A percentile compares a stretch with the other conserved stretches of the same genome.
Evolutionary conservation across 1,140 invertebrate species (phyloP).

Genomic region (Luehdorfia chinensis): DNA sequence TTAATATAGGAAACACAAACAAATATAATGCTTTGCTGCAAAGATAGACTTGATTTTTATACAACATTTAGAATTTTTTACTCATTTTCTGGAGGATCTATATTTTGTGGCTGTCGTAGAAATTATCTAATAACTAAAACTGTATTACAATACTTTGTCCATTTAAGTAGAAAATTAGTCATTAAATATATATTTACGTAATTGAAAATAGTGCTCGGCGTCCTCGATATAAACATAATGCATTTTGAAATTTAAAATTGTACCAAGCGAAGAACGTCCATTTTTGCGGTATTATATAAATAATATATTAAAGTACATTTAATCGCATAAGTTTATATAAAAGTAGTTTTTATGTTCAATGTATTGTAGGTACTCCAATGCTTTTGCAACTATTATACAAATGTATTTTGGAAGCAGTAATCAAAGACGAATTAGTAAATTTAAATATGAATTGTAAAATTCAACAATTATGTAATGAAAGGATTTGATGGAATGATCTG

Average conservation of each 20-base stretch:
- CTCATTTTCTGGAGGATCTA: too few species aligned
- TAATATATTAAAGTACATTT: background rate
- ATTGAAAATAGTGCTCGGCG: constrained; percentile 9
- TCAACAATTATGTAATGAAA: constrained; percentile 5
- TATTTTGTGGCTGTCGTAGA: constrained; percentile 8
- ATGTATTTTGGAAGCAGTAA: constrained; percentile 1
- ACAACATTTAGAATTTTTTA: too few species aligned
- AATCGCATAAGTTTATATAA: too few species aligned
- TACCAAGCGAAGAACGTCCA: constrained; percentile 16
- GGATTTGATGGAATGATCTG: too few species aligned
- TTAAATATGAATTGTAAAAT: background rate
- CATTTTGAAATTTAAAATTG: constrained; percentile 1
- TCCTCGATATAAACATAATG: constrained; percentile 6
- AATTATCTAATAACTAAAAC: too few species aligned
- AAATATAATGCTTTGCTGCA: too few species aligned
- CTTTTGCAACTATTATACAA: constrained; percentile 16
- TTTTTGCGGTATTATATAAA: constrained; percentile 17
- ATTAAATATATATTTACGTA: background rate
- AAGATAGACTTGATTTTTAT: too few species aligned
- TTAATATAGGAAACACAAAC: too few species aligned
- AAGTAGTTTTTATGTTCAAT: too few species aligned
- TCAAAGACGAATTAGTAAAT: constrained; percentile 4
- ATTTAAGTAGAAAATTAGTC: constrained; percentile 1
- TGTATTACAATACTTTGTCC: too few species aligned
- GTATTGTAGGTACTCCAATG: constrained; percentile 3